A percentile compares a stretch with the other conserved stretches of the same genome.
Evolutionary conservation across 1,140 invertebrate genomes (phyloP).

Genomic region (Cherax destructor): DNA sequence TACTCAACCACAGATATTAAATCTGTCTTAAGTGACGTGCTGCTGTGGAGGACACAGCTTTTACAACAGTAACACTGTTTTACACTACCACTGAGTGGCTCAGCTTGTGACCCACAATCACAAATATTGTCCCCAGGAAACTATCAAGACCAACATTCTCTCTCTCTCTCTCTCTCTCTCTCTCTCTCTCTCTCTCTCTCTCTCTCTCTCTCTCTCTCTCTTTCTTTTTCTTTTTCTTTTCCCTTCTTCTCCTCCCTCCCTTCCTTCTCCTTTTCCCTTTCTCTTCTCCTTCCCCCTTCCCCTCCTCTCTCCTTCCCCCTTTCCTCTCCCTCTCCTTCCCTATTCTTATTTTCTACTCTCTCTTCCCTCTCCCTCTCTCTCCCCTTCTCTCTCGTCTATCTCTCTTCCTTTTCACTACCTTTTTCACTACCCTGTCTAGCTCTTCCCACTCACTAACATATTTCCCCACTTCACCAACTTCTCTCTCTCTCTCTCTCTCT

Average conservation of each 20-base stretch:
- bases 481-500: not conserved
- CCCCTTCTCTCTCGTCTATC: not conserved
- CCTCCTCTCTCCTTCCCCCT: too few species aligned
- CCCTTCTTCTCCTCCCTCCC: not conserved
- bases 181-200: constrained; percentile 11
- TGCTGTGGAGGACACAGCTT: too few species aligned
- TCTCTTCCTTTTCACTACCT: not conserved
- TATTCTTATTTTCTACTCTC: not conserved
- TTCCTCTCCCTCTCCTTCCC: not conserved
- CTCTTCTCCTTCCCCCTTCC: too few species aligned
- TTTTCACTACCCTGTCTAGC: not conserved
- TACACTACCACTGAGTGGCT: too few species aligned
- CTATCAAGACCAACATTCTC: not conserved
- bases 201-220: not conserved
- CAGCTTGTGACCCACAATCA: too few species aligned
- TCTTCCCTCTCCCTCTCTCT: constrained; percentile 18
- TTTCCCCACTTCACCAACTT: too few species aligned
- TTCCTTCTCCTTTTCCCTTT: not conserved
- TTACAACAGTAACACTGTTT: too few species aligned
- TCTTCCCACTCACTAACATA: too few species aligned
- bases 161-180: constrained; percentile 16
- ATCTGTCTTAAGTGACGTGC: too few species aligned
- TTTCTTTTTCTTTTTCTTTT: not conserved
- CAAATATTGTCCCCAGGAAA: too few species aligned
- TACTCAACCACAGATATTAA: too few species aligned